These are phyloP conservation scores for Gavialis gangeticus DNA, from an alignment of 2,113 vertebrate genomes.

Conservation along the genomic window DNA sequence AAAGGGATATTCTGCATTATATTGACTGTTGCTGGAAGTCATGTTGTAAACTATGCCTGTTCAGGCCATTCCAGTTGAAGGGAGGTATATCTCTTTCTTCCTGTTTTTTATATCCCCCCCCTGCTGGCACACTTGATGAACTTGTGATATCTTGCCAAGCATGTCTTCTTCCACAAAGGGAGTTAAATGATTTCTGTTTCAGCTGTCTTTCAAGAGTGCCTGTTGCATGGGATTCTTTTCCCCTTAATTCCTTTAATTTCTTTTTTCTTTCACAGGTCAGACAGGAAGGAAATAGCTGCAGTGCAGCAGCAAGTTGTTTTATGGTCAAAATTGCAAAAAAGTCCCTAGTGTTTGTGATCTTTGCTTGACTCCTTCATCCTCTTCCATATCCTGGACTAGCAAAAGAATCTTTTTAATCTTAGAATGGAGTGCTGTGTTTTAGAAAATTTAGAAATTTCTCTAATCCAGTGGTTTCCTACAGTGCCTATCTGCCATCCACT, in stretches of 20 bases:
- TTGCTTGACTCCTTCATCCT: neutral
- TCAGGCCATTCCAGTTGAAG: neutral
- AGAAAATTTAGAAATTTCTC: neutral
- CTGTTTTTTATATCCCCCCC: neutral
- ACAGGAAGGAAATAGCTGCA: rapidly evolving
- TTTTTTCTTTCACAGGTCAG: neutral
- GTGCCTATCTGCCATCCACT: neutral
- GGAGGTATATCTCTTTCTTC: neutral
- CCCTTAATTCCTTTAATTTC: rapidly evolving
- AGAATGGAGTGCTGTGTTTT: neutral
- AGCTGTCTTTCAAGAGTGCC: rapidly evolving
- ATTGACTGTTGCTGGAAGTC: rapidly evolving
- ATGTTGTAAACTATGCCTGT: neutral
- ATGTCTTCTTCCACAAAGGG: rapidly evolving
- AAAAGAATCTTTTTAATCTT: neutral
- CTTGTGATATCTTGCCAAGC: neutral
- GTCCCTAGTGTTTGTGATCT: neutral
- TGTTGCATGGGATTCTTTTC: rapidly evolving
- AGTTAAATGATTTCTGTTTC: rapidly evolving
- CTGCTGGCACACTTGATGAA: neutral
- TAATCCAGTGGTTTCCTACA: neutral
- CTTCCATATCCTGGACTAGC: neutral
- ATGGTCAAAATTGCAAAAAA: rapidly evolving
- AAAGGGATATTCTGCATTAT: rapidly evolving
- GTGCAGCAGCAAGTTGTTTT: neutral